These are phyloP conservation scores for Arbacia lixula DNA, from an alignment of 53 echinoderm and acorn worm species.

Conservation along the genomic window DNA sequence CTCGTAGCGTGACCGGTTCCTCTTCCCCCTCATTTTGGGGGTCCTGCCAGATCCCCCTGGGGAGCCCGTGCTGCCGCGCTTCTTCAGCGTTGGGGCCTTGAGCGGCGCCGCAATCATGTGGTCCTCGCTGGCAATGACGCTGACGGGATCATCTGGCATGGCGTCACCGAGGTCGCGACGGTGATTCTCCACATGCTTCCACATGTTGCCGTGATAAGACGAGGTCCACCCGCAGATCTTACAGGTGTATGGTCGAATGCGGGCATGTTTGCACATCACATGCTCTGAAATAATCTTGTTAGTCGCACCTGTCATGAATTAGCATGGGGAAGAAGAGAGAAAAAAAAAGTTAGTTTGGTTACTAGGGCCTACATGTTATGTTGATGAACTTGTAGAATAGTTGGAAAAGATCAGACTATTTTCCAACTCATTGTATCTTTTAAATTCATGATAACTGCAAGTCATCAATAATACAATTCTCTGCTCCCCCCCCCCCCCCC, in stretches of 20 bases:
- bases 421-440: no score
- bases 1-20: conserved; percentile 27
- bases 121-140: conserved; percentile 54
- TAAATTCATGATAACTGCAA: no score
- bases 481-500: no score
- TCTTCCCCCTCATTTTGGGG: conserved; percentile 16
- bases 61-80: conserved; percentile 33
- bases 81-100: conserved; percentile 55
- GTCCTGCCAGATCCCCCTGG: background rate
- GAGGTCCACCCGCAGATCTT: conserved; percentile 86
- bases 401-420: no score
- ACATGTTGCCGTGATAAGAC: conserved; percentile 94
- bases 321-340: no score
- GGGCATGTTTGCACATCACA: conserved; percentile 84
- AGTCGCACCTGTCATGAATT: conserved; percentile 55
- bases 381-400: background rate
- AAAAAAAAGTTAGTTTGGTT: no score
- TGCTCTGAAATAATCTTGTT: conserved; percentile 93
- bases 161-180: conserved; percentile 72
- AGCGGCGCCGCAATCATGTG: conserved; percentile 57
- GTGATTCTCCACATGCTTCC: conserved; percentile 91
- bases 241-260: conserved; percentile 79
- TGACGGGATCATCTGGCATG: conserved; percentile 61
- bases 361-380: background rate
- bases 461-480: no score